Percentiles rank a stretch among this genome's conserved stretches.
Evolutionary conservation across 1,140 invertebrate species (phyloP).

Genomic region (Cydia amplana): DNA sequence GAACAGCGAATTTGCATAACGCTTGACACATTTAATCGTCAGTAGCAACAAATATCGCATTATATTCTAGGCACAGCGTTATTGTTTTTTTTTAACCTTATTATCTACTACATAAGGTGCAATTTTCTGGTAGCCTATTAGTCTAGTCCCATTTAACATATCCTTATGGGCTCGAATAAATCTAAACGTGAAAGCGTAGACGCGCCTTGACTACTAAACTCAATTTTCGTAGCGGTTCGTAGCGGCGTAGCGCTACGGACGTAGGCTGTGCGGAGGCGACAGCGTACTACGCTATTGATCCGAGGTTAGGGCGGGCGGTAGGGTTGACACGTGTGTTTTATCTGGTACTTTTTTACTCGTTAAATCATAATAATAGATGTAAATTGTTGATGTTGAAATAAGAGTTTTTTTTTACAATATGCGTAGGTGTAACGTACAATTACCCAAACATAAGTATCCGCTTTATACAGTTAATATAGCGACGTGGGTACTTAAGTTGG

Average conservation of each 20-base stretch:
- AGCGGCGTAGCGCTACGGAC: conserved; percentile 26
- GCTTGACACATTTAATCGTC: not conserved
- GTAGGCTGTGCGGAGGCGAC: conserved; percentile 18
- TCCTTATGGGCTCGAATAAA: not conserved
- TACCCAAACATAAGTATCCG: too few species aligned
- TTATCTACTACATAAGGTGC: not conserved
- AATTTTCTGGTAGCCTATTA: not conserved
- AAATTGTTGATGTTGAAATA: too few species aligned
- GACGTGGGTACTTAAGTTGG: too few species aligned
- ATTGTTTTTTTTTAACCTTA: not conserved
- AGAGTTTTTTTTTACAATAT: too few species aligned
- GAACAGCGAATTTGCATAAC: conserved; percentile 1
- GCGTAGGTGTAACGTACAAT: too few species aligned
- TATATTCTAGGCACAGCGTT: not conserved
- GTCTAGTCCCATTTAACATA: not conserved
- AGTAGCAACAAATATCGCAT: not conserved
- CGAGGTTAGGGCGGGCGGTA: conserved; percentile 21
- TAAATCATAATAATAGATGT: not conserved
- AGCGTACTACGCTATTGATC: conserved; percentile 29
- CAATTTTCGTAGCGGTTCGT: not conserved
- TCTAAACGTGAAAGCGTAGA: conserved; percentile 1
- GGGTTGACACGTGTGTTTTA: conserved; percentile 19
- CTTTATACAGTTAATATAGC: too few species aligned
- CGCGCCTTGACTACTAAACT: not conserved
- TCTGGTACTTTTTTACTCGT: not conserved